Percentiles rank a stretch among this genome's conserved stretches.
Evolutionary conservation across 2,888 invertebrate species (phyloP).

Genomic region (Oligia latruncula): DNA sequence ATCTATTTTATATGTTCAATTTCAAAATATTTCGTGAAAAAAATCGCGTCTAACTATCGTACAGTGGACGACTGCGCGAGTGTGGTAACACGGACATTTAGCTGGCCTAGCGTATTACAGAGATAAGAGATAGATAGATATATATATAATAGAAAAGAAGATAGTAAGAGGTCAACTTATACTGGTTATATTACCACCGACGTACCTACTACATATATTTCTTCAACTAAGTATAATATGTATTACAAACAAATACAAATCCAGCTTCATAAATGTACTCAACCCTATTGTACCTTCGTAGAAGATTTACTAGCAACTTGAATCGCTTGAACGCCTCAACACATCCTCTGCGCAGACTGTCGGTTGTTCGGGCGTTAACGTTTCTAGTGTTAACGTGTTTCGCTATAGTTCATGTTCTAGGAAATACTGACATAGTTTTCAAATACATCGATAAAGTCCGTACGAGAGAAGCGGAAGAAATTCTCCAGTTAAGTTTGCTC

Average conservation of each 20-base stretch:
- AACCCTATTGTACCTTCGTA: background rate
- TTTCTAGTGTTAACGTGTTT: conserved; percentile 1
- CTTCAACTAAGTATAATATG: background rate
- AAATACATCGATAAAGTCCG: background rate
- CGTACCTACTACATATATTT: background rate
- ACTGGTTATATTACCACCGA: no score
- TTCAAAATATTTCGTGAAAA: background rate
- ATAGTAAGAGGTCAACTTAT: background rate
- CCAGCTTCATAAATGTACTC: background rate
- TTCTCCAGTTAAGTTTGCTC: background rate
- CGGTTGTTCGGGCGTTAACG: conserved; percentile 16
- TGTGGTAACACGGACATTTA: background rate
- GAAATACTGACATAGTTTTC: background rate
- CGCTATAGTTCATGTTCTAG: background rate
- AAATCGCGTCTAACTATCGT: background rate
- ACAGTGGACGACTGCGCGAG: background rate
- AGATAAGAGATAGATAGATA: background rate
- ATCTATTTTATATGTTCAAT: background rate
- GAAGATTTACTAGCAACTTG: conserved; percentile 8
- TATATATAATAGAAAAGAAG: no score
- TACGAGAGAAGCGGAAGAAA: background rate
- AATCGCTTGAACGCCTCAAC: conserved; percentile 28
- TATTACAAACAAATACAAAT: background rate
- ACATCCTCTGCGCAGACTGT: conserved; percentile 6
- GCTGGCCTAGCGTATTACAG: background rate